Evolutionary conservation across 1,140 invertebrate species (phyloP), one percentile per base, ranked within the genome.

Genomic region (Pantala flavescens): DNA sequence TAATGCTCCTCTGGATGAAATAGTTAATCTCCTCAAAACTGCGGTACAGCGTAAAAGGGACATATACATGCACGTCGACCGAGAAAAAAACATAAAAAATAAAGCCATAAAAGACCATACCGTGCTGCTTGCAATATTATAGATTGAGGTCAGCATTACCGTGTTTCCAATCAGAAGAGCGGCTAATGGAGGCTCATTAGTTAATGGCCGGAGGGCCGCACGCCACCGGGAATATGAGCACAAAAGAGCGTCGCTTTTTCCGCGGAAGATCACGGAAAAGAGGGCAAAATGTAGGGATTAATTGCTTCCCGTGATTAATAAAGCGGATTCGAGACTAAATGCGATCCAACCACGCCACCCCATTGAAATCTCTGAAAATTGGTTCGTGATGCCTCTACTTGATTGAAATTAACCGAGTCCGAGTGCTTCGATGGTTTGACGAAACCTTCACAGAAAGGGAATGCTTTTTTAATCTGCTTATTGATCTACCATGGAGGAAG

Each of bases 271-370:
- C 16, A 21, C n/a, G 49, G 49, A 21, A 63, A 21, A 21, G 5
- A 63, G 49, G 49, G 49, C 2, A 36, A 36, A 36, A 36, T 36
- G 28, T 5, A 36, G 28, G 28, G 49, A 3, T 19, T 63, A 63
- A 63, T 63, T 63, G n/a, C 49, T 63, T 63, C 49, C n/a, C 49
- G 3, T 63, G 49, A 63, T 63, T 63, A 63, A 63, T 63, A 63
- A 63, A 63, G 16, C n/a, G 12, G 49, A 21, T 3, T 63, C 12
- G 49, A 12, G n/a, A 19, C 49, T 21, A 21, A 63, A 63, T 63
- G 49, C 49, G 49, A 63, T 16, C 49, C 49, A 36, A 36, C 49
- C 49, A 63, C 49, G 49, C 49, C 49, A 63, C 5, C 49, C 49
- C 3, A 63, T 63, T 63, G 49, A 21, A 21, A 63, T 63, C 49